These are phyloP conservation scores for Cavia porcellus DNA, from an alignment of 2,113 vertebrate genomes.

Conservation along the genomic window DNA sequence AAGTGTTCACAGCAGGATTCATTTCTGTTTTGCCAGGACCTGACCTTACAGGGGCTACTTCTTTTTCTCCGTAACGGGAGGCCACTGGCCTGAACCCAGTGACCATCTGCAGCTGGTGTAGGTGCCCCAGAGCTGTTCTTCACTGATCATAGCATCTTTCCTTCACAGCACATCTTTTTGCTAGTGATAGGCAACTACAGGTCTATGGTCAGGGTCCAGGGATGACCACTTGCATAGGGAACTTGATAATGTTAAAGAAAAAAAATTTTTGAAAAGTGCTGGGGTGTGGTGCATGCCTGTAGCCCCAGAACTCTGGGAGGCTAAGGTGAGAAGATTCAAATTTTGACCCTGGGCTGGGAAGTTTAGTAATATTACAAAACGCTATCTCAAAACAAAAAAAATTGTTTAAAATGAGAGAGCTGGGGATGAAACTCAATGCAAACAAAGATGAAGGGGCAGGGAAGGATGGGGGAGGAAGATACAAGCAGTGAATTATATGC, in stretches of 20 bases:
- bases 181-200: background rate
- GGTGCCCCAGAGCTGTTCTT: background rate
- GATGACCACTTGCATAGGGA: background rate
- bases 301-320: background rate
- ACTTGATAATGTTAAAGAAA: background rate
- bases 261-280: background rate
- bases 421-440: background rate
- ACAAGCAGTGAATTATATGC: background rate
- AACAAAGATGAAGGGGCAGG: background rate
- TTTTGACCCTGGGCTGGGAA: background rate
- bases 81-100: background rate
- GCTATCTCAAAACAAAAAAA: background rate
- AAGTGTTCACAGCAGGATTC: accelerated
- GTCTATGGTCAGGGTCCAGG: background rate
- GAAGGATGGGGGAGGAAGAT: background rate
- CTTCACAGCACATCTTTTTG: background rate
- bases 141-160: background rate
- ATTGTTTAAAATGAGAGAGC: background rate
- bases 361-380: background rate
- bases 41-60: background rate
- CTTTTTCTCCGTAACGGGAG: background rate
- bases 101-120: background rate
- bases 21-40: background rate
- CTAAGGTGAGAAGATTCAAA: background rate
- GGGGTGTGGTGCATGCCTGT: background rate